Evolutionary conservation across 1,140 invertebrate species (phyloP).

Genomic region (Pteromalus puparum): DNA sequence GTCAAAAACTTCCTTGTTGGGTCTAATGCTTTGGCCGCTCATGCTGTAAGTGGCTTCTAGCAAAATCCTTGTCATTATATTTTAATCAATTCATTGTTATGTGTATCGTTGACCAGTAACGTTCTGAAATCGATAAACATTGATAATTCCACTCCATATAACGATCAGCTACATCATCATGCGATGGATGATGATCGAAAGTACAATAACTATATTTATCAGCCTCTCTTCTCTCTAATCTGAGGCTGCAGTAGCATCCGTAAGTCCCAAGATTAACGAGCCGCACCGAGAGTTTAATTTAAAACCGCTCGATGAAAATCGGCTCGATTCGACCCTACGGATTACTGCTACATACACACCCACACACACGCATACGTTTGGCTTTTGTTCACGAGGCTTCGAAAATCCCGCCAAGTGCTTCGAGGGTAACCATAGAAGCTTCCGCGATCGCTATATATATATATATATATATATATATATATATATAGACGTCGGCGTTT

Average conservation of each 20-base stretch:
- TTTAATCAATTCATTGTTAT: too few relatives aligned
- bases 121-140: too few relatives aligned
- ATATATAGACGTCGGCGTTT: not conserved
- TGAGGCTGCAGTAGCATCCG: not conserved
- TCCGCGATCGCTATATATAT: not conserved
- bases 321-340: conserved; percentile 12
- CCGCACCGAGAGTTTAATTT: conserved; percentile 23
- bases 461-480: too few relatives aligned
- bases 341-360: not conserved
- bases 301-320: conserved; percentile 39
- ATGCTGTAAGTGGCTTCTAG: too few relatives aligned
- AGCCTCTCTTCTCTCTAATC: conserved; percentile 2
- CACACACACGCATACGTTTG: not conserved
- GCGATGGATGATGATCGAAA: too few relatives aligned
- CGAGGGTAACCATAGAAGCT: not conserved
- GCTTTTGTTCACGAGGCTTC: not conserved
- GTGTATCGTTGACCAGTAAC: too few relatives aligned
- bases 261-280: conserved; percentile 28
- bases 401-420: conserved; percentile 9
- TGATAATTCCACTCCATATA: too few relatives aligned
- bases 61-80: too few relatives aligned
- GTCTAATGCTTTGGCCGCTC: too few relatives aligned
- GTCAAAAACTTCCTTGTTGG: too few relatives aligned
- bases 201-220: not conserved
- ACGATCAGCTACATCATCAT: too few relatives aligned